Evolutionary conservation across 2,113 vertebrate species (phyloP).

Genomic region (Phrynosoma blainvillii): DNA sequence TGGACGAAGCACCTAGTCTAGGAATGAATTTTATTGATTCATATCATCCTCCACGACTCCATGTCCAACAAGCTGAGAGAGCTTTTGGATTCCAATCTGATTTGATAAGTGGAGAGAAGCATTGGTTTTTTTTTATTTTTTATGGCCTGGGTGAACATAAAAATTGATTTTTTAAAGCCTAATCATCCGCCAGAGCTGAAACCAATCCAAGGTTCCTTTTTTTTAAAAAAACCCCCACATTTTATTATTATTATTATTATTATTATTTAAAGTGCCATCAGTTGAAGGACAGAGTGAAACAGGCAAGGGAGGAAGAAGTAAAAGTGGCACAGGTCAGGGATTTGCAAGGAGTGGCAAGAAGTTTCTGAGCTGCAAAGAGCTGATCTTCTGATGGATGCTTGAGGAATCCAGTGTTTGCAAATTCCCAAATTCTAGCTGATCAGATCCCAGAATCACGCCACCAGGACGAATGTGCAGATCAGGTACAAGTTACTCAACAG

Average conservation of each 20-base stretch:
- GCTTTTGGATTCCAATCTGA: constrained; percentile 1
- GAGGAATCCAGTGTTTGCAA: background rate
- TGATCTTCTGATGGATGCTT: background rate
- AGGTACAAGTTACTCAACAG: background rate
- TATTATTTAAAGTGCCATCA: background rate
- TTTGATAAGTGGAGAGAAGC: constrained; percentile 18
- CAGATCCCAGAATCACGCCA: background rate
- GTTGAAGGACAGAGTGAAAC: background rate
- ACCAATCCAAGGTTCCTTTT: background rate
- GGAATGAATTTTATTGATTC: background rate
- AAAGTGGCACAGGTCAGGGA: background rate
- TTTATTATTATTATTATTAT: background rate
- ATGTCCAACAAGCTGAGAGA: background rate
- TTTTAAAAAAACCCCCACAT: background rate
- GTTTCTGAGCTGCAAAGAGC: background rate
- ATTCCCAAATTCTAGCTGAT: background rate
- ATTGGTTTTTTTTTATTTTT: background rate
- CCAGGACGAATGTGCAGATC: background rate
- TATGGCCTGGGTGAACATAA: constrained; percentile 15
- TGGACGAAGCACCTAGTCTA: background rate
- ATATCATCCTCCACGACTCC: background rate
- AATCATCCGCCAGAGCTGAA: constrained; percentile 11
- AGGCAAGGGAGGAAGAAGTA: background rate
- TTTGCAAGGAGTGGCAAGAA: background rate
- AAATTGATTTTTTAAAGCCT: background rate